Evolutionary conservation across 92 coral and sea anemone genomes (phyloP).

Genomic region (Epizoanthus ramosus): DNA sequence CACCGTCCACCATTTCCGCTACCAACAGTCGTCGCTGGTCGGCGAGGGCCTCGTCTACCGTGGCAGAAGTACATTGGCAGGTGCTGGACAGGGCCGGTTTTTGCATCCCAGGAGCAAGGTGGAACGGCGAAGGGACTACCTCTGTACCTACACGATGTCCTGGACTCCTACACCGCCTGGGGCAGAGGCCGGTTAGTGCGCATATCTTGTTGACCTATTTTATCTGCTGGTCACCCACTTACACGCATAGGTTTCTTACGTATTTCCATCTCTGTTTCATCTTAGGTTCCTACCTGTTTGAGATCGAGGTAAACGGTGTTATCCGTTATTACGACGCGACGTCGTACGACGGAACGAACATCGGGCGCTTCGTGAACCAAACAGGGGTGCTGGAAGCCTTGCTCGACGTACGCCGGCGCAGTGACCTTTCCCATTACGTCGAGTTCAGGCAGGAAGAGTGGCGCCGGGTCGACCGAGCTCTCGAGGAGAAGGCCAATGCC

Average conservation of each 20-base stretch:
- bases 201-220: conserved; percentile 3
- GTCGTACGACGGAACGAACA: too few species aligned
- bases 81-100: conserved; percentile 2
- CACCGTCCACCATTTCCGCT: conserved; percentile 21
- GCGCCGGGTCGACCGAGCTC: too few species aligned
- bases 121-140: conserved; percentile 1
- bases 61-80: background rate
- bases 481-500: too few species aligned
- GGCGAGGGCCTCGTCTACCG: conserved; percentile 4
- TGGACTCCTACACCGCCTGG: conserved; percentile 3
- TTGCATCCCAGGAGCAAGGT: conserved; percentile 3
- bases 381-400: too few species aligned
- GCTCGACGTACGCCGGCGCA: too few species aligned
- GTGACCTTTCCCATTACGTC: too few species aligned
- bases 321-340: too few species aligned
- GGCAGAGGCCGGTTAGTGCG: conserved; percentile 3
- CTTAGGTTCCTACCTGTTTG: too few species aligned
- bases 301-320: too few species aligned
- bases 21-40: conserved; percentile 7
- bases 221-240: conserved; percentile 1
- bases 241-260: background rate
- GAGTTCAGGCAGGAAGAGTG: too few species aligned
- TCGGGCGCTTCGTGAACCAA: too few species aligned
- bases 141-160: conserved; percentile 1
- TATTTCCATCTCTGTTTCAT: too few species aligned